Conservation (phyloP, 2,888 invertebrate genomes). For the Metopia argyrocephala region DNA sequence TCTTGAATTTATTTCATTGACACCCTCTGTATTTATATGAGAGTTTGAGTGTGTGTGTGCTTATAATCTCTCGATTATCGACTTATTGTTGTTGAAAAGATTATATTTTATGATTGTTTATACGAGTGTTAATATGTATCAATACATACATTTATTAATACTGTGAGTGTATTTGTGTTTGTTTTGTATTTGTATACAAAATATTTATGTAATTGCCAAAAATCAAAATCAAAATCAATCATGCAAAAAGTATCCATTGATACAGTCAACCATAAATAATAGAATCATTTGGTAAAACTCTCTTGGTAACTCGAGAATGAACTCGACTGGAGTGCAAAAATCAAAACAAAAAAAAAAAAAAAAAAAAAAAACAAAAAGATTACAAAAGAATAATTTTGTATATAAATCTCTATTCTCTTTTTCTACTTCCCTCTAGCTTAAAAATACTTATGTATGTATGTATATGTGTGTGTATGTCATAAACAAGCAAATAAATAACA, state of each 20-base stretch:
- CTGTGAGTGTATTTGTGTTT: conserved; percentile 3
- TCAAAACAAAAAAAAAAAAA: background rate
- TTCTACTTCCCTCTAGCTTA: conserved; percentile 14
- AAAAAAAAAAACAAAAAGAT: background rate
- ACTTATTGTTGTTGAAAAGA: background rate
- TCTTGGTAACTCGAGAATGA: conserved; percentile 52
- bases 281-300: conserved; percentile 49
- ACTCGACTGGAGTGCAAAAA: conserved; percentile 27
- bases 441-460: background rate
- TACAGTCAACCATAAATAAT: conserved; percentile 55
- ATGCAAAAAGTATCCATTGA: conserved; percentile 59
- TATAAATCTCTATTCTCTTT: conserved; percentile 29
- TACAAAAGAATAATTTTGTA: conserved; percentile 27
- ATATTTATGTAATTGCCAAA: conserved; percentile 54
- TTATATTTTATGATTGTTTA: background rate
- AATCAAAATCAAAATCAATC: conserved; percentile 52
- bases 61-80: background rate
- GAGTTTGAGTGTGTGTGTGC: background rate
- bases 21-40: background rate
- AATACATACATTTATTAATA: background rate
- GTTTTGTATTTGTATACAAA: conserved; percentile 14
- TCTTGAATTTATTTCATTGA: background rate
- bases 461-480: background rate
- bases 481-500: conserved; percentile 38
- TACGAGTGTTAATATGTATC: background rate